phyloP scores from a whole-genome alignment of 2,113 vertebrate species.

The Turdus rufiventris region DNA sequence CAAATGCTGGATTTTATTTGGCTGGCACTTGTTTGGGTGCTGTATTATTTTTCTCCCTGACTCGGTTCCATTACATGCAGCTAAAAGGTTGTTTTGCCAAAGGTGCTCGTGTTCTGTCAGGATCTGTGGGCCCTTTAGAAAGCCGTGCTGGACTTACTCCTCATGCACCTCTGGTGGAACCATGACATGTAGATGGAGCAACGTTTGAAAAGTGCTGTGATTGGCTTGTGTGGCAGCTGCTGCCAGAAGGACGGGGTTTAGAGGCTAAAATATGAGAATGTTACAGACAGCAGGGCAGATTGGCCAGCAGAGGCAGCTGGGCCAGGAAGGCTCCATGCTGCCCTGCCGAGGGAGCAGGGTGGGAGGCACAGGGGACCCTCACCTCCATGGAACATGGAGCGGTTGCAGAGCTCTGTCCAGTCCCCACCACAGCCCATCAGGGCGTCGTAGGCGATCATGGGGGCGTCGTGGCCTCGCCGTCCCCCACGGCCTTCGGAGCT shows the following conservation, averaged over 20 bases:
- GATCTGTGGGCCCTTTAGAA: background rate
- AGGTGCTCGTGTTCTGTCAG: background rate
- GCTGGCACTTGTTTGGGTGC: background rate
- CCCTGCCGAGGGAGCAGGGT: accelerated
- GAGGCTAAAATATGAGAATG: background rate
- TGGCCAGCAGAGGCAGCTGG: background rate
- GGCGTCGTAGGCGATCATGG: slow-evolving; percentile 97
- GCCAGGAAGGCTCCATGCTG: background rate
- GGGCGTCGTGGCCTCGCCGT: slow-evolving; percentile 88
- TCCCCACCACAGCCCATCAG: slow-evolving; percentile 82
- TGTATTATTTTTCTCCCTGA: background rate
- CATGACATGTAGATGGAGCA: background rate
- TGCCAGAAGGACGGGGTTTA: background rate
- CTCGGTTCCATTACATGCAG: background rate
- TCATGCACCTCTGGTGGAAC: accelerated
- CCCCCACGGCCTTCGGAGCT: slow-evolving; percentile 92
- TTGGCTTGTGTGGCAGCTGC: background rate
- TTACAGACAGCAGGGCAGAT: background rate
- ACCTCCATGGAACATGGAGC: slow-evolving; percentile 96
- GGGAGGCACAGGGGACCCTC: background rate
- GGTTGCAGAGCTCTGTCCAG: slow-evolving; percentile 87
- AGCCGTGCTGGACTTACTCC: background rate
- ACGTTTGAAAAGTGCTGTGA: background rate
- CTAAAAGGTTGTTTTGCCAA: background rate
- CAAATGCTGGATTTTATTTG: background rate